phyloP scores from a whole-genome alignment of 2,113 vertebrate species.

The Cavia aperea region DNA sequence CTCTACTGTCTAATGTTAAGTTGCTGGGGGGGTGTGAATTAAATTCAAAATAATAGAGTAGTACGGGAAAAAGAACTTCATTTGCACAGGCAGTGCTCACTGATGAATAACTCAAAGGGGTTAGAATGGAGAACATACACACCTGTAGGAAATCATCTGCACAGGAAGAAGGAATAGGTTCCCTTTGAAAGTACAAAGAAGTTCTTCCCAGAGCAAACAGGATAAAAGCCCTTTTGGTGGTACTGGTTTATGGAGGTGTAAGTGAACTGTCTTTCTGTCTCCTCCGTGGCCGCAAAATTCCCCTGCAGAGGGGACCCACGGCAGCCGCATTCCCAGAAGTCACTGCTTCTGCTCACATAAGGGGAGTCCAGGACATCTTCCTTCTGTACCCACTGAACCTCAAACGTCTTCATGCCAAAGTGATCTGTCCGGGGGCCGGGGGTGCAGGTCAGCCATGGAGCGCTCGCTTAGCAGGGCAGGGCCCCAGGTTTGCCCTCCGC shows the following conservation, averaged over 20 bases:
- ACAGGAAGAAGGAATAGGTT: background rate
- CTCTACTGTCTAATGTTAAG: background rate
- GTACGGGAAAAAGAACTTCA: background rate
- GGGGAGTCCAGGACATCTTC: background rate
- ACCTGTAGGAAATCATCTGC: background rate
- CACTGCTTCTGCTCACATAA: background rate
- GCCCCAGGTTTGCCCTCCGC: no score
- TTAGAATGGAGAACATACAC: background rate
- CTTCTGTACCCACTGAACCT: background rate
- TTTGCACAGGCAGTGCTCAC: background rate
- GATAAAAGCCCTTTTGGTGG: background rate
- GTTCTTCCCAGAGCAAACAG: background rate
- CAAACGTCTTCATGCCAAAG: background rate
- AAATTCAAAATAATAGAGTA: background rate
- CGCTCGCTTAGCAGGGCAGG: no score
- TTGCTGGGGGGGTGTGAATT: background rate
- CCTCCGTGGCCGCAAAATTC: background rate
- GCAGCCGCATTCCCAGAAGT: background rate
- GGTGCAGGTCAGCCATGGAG: background rate
- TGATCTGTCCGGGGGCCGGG: background rate
- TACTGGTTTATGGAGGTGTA: background rate
- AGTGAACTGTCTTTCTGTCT: background rate
- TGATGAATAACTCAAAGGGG: background rate
- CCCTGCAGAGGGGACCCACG: background rate
- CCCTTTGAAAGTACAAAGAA: background rate